Base-by-base conservation (phyloP, 2,113 vertebrate genomes). In the Turdus rufiventris region DNA sequence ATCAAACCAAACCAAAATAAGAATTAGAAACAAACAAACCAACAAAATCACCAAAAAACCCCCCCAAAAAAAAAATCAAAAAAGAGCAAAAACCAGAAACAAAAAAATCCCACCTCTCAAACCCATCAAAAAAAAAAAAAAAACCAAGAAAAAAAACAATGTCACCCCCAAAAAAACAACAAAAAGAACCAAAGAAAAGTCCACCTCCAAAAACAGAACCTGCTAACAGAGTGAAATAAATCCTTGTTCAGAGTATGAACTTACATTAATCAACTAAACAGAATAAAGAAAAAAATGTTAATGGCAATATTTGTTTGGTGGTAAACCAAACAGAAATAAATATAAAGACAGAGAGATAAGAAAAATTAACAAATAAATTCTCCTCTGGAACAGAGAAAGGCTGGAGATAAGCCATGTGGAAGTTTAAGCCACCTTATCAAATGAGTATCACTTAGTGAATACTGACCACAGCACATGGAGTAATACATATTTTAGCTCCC, bases 111-210 rank as follows among this genome's bases (percentile, higher is more conserved):
- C 7, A 28, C 1, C 43, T 33, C 12, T 14, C 4, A 72, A 18
- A 3, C 1, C 4, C 8, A 8, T 2, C 1, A 7, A 65, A 56
- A 10, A 53, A 34, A 33, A 26, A 3, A 0, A n/a, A n/a, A n/a
- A n/a, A n/a, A n/a, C n/a, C n/a, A n/a, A 8, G 1, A 2, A 54
- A 21, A 36, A 45, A 28, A 9, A 0, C 19, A 38, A 5, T 3
- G 8, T 13, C 28, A 14, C 16, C 12, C 19, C 5, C 2, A 4
- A 29, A 48, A 48, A 45, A n/a, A 1, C 10, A 66, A 16, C 2
- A 25, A 61, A 24, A 40, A 7, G 10, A 43, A 45, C 4, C 25
- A 63, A 42, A 26, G 15, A 47, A 54, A 57, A 18, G 8, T 4
- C 16, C 8, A 5, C 25, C 8, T 16, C 34, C 8, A 51, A 34